phyloP scores from a whole-genome alignment of 2,888 invertebrate species.

The Lasius fuliginosus region DNA sequence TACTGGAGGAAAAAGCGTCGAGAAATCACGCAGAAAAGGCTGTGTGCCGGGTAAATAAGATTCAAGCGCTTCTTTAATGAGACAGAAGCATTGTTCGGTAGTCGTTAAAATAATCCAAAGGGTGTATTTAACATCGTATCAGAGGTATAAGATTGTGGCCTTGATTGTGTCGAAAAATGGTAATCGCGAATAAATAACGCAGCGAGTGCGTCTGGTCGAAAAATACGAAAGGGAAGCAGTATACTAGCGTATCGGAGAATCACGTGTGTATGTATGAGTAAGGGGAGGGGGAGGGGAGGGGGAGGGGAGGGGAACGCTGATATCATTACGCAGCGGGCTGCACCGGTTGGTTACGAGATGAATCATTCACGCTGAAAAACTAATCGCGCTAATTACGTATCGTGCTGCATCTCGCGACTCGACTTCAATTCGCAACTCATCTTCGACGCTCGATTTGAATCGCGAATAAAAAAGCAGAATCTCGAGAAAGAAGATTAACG shows the following conservation, averaged over 20 bases:
- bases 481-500: background rate
- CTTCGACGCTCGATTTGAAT: background rate
- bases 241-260: background rate
- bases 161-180: background rate
- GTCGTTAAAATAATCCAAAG: background rate
- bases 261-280: background rate
- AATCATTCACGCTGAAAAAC: slow-evolving; percentile 80
- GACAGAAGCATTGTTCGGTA: background rate
- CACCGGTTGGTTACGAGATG: slow-evolving; percentile 54
- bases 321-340: slow-evolving; percentile 51
- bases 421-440: background rate
- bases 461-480: background rate
- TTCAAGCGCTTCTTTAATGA: background rate
- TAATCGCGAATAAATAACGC: background rate
- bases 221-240: slow-evolving; percentile 1
- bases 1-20: background rate
- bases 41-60: background rate
- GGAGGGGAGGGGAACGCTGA: slow-evolving; percentile 52
- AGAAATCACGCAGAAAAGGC: background rate
- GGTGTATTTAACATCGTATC: background rate
- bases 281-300: no score
- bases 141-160: no score
- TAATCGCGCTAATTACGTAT: slow-evolving; percentile 92
- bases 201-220: background rate
- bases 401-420: background rate